Evolutionary conservation across 2,797 vertebrate species (phyloP).

Genomic region (Poecilia gillii): DNA sequence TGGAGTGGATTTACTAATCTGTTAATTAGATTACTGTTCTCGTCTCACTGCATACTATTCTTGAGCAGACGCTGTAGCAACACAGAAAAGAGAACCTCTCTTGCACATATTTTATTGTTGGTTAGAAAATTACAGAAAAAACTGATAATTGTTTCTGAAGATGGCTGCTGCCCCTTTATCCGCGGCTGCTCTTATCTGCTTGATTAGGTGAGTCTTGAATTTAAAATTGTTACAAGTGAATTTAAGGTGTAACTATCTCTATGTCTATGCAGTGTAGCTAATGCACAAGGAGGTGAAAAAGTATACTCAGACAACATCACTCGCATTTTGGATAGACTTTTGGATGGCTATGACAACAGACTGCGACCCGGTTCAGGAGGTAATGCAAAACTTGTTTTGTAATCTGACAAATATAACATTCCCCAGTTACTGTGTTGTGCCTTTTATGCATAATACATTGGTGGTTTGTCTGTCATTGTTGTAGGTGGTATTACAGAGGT

Average conservation of each 20-base stretch:
- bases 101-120: no score
- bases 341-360: constrained; percentile 94
- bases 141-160: constrained; percentile 16
- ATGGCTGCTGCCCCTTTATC: constrained; percentile 43
- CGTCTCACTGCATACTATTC: constrained; percentile 39
- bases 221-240: not conserved
- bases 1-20: constrained; percentile 77
- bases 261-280: constrained; percentile 72
- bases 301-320: constrained; percentile 89
- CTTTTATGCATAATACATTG: not conserved
- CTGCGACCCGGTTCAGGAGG: constrained; percentile 92
- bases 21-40: constrained; percentile 80
- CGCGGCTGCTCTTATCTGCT: constrained; percentile 51
- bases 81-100: not conserved
- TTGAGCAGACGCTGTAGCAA: constrained; percentile 36
- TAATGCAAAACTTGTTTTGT: constrained; percentile 41
- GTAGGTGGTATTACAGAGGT: constrained; percentile 81
- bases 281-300: constrained; percentile 73
- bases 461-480: constrained; percentile 12
- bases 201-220: constrained; percentile 55
- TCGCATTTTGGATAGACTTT: constrained; percentile 88
- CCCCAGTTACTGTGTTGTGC: not conserved
- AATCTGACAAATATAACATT: not conserved
- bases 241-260: constrained; percentile 5
- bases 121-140: constrained; percentile 11